Base-by-base conservation (phyloP, 2,113 vertebrate species). In the Nycticorax nycticorax region DNA sequence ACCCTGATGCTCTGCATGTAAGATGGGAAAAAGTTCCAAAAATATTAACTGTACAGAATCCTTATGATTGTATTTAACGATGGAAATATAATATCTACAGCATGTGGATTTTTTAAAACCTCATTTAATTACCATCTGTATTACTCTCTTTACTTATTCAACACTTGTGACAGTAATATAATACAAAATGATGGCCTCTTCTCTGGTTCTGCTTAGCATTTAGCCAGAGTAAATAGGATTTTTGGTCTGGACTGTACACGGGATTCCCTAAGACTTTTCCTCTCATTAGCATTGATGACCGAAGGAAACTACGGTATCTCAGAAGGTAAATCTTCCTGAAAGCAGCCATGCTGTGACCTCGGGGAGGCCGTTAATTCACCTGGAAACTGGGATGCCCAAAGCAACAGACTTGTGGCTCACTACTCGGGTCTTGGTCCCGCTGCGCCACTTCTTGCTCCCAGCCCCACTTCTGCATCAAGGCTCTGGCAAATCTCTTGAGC, bases 31-130 rank as follows among this genome's bases (percentile, higher is more conserved):
- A 74, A 66, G 20, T 92, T 95, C 37, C 18, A 66, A 68, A 85
- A 53, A 39, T 85, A 45, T 59, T 87, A 88, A 39, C 39, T 76
- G 17, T 76, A 94, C 41, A 91, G 68, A 94, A 74, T 43, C 7
- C 24, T 88, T 73, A 24, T 2, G 2, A 32, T 62, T 74, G 18
- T 37, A 47, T 48, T 90, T 69, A 77, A 30, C 13, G 60, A 91
- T 69, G 14, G 16, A 74, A 72, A 57, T 17, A 35, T 13, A 85
- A 24, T n/a, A 8, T 13, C n/a, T 62, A 23, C 3, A 50, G 22
- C 9, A 20, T 35, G 7, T 37, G 17, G 26, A 32, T 71, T 64
- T 88, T 79, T 87, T 91, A 3, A 85, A 80, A 15, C 4, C 20
- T 57, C 4, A 22, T 41, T 77, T 92, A 62, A 53, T 89, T 78